Percentiles rank a stretch among this genome's conserved stretches.
These are phyloP conservation scores for Ochotona curzoniae DNA, from an alignment of 2,113 vertebrate genomes.

Conservation along the genomic window DNA sequence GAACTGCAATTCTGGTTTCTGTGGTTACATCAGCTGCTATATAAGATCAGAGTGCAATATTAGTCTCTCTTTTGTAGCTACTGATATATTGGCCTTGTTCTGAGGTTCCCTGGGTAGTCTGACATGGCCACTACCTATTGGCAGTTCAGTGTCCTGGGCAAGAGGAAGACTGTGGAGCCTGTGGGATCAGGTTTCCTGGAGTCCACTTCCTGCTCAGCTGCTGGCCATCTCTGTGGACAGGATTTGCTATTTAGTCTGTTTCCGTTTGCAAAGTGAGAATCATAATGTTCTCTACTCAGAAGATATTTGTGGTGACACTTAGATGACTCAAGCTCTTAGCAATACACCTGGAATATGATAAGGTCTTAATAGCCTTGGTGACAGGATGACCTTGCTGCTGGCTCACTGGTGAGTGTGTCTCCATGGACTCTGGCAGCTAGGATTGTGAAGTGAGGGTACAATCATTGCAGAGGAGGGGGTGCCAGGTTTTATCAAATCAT, in stretches of 20 bases:
- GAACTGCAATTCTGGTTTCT: not conserved
- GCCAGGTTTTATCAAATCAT: not conserved
- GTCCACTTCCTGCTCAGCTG: not conserved
- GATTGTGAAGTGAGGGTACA: not conserved
- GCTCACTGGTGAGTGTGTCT: rapidly evolving
- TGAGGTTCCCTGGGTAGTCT: not conserved
- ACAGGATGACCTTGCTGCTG: rapidly evolving
- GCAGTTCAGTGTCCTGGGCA: not conserved
- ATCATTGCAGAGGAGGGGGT: rapidly evolving
- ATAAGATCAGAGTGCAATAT: not conserved
- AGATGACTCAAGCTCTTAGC: not conserved
- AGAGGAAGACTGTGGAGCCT: not conserved
- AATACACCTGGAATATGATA: not conserved
- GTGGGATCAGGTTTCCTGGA: not conserved
- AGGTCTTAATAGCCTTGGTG: not conserved
- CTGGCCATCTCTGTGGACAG: not conserved
- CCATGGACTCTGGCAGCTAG: rapidly evolving
- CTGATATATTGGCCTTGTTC: not conserved
- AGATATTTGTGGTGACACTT: not conserved
- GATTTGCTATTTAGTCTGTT: not conserved
- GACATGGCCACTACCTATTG: not conserved
- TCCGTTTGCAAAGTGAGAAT: not conserved
- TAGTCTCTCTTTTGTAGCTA: not conserved
- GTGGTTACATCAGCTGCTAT: not conserved
- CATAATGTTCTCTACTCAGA: not conserved